phyloP scores from a whole-genome alignment of 2,888 invertebrate species.

The Subacronicta megacephala region DNA sequence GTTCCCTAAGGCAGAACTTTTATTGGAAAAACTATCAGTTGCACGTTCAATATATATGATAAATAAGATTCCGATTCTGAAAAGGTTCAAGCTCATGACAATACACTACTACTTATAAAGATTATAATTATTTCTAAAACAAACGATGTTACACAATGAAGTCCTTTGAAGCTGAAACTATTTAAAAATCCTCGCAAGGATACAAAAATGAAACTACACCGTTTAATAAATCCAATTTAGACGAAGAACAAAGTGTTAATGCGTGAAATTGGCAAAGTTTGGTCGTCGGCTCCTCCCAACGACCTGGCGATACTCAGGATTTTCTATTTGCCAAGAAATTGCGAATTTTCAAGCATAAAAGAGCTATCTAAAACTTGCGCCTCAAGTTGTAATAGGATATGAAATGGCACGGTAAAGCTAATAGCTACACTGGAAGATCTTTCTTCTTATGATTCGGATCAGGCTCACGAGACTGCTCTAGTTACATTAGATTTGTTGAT shows the following conservation, averaged over 20 bases:
- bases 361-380: too few relatives aligned
- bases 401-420: conserved; percentile 28
- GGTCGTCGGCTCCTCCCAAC: conserved; percentile 48
- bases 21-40: too few relatives aligned
- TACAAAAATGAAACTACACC: conserved; percentile 42
- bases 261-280: conserved; percentile 57
- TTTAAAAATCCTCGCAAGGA: conserved; percentile 26
- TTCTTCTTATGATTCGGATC: conserved; percentile 13
- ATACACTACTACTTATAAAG: too few relatives aligned
- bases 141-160: background rate
- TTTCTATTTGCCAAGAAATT: conserved; percentile 63
- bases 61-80: too few relatives aligned
- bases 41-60: too few relatives aligned
- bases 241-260: conserved; percentile 53
- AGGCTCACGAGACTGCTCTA: too few relatives aligned
- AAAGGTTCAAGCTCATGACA: too few relatives aligned
- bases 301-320: conserved; percentile 48
- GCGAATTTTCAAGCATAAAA: conserved; percentile 45
- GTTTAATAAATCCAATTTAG: conserved; percentile 60
- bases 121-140: background rate
- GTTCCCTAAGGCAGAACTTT: too few relatives aligned
- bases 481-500: too few relatives aligned
- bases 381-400: conserved; percentile 38
- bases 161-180: conserved; percentile 24
- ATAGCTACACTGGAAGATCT: too few relatives aligned